Percentiles rank a stretch among this genome's conserved stretches.
Evolutionary conservation across 1,140 invertebrate genomes (phyloP).

Genomic region (Leguminivora glycinivorella): DNA sequence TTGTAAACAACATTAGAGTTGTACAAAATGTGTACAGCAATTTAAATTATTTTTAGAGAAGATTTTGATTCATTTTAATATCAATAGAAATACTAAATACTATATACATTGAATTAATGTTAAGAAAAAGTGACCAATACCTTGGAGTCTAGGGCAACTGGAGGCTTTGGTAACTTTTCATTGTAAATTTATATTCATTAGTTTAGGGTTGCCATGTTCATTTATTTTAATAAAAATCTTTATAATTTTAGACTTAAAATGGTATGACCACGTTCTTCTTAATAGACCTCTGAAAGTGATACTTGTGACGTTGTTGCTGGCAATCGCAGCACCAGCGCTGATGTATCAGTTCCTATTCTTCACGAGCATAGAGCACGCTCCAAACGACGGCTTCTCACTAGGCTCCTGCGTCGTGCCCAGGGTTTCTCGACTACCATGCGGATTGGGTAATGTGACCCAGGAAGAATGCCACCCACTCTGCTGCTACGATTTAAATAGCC

Average conservation of each 20-base stretch:
- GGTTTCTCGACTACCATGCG: conserved; percentile 53
- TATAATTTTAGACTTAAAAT: conserved; percentile 58
- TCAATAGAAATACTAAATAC: no score
- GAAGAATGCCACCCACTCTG: conserved; percentile 58
- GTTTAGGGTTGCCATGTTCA: no score
- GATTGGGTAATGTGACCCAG: conserved; percentile 42
- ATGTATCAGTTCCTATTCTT: conserved; percentile 58
- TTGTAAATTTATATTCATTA: no score
- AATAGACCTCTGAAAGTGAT: conserved; percentile 57
- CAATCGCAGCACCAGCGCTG: conserved; percentile 50
- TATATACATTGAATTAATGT: no score
- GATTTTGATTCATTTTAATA: no score
- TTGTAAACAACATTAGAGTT: no score
- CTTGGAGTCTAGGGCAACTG: no score
- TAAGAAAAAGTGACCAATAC: no score
- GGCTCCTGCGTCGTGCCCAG: conserved; percentile 59
- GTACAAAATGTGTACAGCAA: no score
- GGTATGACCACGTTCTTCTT: conserved; percentile 57
- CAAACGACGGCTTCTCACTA: conserved; percentile 56
- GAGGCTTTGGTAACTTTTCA: no score
- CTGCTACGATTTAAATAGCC: conserved; percentile 55
- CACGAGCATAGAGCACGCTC: conserved; percentile 46
- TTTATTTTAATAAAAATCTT: neutral
- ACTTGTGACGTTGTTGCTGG: conserved; percentile 39
- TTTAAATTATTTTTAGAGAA: no score